A percentile compares a stretch with the other conserved stretches of the same genome.
phyloP scores from a whole-genome alignment of 2,888 invertebrate species.

The Troilus luridus region DNA sequence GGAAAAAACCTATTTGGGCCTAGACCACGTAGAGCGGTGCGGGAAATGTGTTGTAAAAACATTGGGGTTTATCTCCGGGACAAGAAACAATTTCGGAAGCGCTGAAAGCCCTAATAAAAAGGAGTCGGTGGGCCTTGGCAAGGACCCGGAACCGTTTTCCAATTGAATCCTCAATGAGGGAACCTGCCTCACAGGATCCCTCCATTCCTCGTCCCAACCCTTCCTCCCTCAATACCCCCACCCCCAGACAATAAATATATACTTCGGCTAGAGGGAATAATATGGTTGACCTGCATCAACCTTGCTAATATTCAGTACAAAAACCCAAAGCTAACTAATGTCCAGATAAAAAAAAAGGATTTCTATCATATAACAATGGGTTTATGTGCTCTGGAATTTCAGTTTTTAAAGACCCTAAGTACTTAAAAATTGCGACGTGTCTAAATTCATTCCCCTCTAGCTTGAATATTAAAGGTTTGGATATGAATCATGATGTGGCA shows the following conservation, averaged over 20 bases:
- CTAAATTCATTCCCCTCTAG: no score
- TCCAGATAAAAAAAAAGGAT: no score
- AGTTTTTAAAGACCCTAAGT: no score
- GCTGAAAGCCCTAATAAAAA: not conserved
- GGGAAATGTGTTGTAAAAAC: conserved; percentile 37
- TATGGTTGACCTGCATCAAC: not conserved
- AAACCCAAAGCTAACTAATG: no score
- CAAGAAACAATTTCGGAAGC: conserved; percentile 3
- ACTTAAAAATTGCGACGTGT: no score
- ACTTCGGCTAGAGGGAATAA: not conserved
- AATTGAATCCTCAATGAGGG: conserved; percentile 39
- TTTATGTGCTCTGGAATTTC: no score
- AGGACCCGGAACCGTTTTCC: conserved; percentile 37
- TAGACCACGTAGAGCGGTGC: not conserved
- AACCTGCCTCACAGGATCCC: conserved; percentile 24
- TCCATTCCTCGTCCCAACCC: not conserved
- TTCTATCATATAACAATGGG: no score
- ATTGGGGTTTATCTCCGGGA: conserved; percentile 13
- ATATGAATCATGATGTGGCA: no score
- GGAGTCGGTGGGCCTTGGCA: not conserved
- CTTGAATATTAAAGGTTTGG: no score
- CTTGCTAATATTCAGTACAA: not conserved
- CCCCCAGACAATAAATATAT: not conserved
- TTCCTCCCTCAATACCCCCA: not conserved
- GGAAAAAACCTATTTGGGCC: not conserved